Evolutionary conservation across 2,113 vertebrate species (phyloP).

Genomic region (Dromas ardeola): DNA sequence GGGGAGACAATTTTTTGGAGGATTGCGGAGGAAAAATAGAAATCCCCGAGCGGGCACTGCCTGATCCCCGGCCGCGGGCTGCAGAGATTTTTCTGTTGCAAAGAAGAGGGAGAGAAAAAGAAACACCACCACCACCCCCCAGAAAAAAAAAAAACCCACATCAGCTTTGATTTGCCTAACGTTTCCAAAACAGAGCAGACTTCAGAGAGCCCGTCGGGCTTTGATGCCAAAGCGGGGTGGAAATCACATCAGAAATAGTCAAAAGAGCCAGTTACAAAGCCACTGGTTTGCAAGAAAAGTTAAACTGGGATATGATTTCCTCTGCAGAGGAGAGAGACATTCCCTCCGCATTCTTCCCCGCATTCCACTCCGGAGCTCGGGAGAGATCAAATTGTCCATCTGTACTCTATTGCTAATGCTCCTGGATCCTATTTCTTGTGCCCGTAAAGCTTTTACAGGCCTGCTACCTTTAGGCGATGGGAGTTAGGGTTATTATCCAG

Average conservation of each 20-base stretch:
- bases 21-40: neutral
- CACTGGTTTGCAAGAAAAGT: constrained; percentile 4
- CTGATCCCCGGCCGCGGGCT: neutral
- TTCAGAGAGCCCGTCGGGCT: neutral
- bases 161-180: neutral
- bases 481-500: constrained; percentile 23
- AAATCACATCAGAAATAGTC: neutral
- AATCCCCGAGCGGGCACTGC: neutral
- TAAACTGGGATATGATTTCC: constrained; percentile 21
- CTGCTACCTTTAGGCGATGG: neutral
- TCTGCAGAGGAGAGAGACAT: neutral
- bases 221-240: constrained; percentile 11
- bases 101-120: neutral
- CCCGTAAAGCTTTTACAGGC: constrained; percentile 25
- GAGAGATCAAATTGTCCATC: constrained; percentile 24
- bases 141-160: neutral
- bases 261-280: neutral
- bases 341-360: constrained; percentile 1
- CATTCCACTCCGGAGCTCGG: constrained; percentile 21
- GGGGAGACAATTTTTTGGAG: neutral
- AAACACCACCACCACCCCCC: neutral
- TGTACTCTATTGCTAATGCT: neutral
- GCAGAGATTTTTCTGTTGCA: neutral
- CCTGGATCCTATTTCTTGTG: neutral
- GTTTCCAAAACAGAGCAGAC: neutral